Evolutionary conservation across 1,140 invertebrate genomes (phyloP), one percentile per base, ranked within the genome.

Genomic region (Nomia melanderi): DNA sequence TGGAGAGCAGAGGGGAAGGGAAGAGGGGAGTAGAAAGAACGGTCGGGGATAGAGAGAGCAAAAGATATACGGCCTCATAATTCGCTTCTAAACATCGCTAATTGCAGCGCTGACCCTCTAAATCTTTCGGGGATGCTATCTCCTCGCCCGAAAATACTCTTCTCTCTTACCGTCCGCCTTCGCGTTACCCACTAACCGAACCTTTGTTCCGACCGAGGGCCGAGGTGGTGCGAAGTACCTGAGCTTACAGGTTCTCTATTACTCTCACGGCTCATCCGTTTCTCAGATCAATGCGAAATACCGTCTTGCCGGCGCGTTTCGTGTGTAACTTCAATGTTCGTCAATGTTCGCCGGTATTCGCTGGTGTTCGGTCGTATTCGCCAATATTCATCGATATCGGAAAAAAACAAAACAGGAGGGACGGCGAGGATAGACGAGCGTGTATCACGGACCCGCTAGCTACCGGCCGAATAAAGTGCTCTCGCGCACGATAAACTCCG

Each of bases 81-180:
- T 88, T 89, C 86, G 83, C 76, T 82, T 88, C 84, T 89, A 88
- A 90, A 88, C 87, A 88, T 87, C 83, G 84, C 86, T 88, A 90
- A 88, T 90, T 88, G 85, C 81, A 81, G 62, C 77, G 85, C 80
- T 85, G 86, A 89, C 82, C 85, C 83, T 83, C 70, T 88, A 89
- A 88, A 89, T 88, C 83, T 88, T 88, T 82, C 67, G 63, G n/a
- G 69, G 79, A 84, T 86, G 82, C 71, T 87, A 87, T 87, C 81
- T 80, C 66, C 62, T 62, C 57, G 74, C 75, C 83, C 76, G 73
- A 82, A 83, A 83, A 84, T 84, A 84, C 76, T 84, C 65, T 57
- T 63, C 67, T 33, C 53, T 39, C 60, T 56, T 25, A 44, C n/a
- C 65, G 27, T 12, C 33, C 53, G 56, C 63, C 44, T 54, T 64